Evolutionary conservation across 2,888 invertebrate genomes (phyloP), one percentile per base, ranked within the genome.

Genomic region (Ceratothoa steindachneri): DNA sequence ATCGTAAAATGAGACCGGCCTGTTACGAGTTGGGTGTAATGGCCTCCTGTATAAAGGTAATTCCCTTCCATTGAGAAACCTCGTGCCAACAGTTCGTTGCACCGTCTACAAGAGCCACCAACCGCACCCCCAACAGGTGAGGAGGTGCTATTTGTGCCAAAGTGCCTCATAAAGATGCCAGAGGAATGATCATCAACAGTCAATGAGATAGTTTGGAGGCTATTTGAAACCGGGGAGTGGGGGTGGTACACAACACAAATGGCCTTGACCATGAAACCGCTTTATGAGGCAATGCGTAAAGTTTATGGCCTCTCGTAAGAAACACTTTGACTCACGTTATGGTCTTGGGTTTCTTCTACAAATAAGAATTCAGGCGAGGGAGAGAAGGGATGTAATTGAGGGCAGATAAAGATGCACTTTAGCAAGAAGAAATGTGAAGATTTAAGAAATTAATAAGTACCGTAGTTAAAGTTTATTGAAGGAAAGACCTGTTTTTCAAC

Each of bases 201-300:
- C 75, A 75, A 75, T 75, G 75, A 75, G 72, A 72, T 72, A 72
- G 65, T 75, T 75, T 75, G 67, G 72, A 68, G 70, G 72, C 75
- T 69, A 72, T 75, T 74, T 52, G 72, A 66, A 69, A 52, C 55
- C 69, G 69, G 67, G 68, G 71, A 67, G 64, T 67, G 68, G 41
- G 41, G 41, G 5, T 41, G 41, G 5, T 41, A 41, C 41, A 15
- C 41, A 7, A 55, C 55, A 53, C 64, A 69, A 24, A 53, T 27
- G 72, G 53, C 75, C 75, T 75, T 75, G 75, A 75, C 75, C 75
- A 69, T 75, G 75, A 75, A 75, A 71, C 30, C 72, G 69, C 69
- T 75, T 75, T 75, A 75, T 72, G 75, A 75, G 75, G 72, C 69
- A 75, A 69, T 72, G 69, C 72, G 75, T 75, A 75, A 75, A 75